phyloP scores from a whole-genome alignment of 2,888 invertebrate species.

The Harpagoxenus sublaevis region DNA sequence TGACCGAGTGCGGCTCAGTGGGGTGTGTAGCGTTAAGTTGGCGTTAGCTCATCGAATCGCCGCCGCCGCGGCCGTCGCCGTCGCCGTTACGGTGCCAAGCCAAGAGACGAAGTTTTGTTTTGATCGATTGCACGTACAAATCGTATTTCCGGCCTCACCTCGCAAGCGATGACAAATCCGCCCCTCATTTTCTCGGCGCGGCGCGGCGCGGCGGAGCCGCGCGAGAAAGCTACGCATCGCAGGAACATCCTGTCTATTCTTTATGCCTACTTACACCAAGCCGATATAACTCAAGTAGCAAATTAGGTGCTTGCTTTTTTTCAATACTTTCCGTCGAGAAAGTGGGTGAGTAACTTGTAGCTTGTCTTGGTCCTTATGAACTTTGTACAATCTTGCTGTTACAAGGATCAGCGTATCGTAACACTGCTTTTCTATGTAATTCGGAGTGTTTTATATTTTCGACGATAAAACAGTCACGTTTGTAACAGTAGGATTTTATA shows the following conservation, averaged over 20 bases:
- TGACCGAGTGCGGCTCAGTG: slow-evolving; percentile 83
- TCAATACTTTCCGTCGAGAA: slow-evolving; percentile 14
- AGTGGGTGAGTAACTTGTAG: background rate
- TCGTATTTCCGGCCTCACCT: slow-evolving; percentile 75
- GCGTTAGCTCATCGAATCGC: slow-evolving; percentile 82
- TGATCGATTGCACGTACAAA: slow-evolving; percentile 81
- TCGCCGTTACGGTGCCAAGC: slow-evolving; percentile 34
- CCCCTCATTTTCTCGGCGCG: background rate
- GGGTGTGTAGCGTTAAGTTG: slow-evolving; percentile 84
- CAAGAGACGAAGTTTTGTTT: slow-evolving; percentile 69
- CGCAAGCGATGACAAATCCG: slow-evolving; percentile 62
- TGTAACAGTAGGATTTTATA: background rate
- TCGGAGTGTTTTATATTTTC: background rate
- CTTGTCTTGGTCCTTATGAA: background rate
- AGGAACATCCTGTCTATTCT: slow-evolving; percentile 5
- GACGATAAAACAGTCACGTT: background rate
- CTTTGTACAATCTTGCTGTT: background rate
- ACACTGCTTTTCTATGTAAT: background rate
- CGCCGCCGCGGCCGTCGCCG: slow-evolving; percentile 10
- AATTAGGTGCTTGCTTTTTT: slow-evolving; percentile 37
- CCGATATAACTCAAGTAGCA: slow-evolving; percentile 32
- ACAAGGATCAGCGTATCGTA: background rate
- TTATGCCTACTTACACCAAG: slow-evolving; percentile 23
- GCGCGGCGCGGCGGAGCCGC: background rate
- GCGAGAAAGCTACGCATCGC: slow-evolving; percentile 1